A percentile compares a stretch with the other conserved stretches of the same genome.
Evolutionary conservation across 2,888 invertebrate genomes (phyloP).

Genomic region (Nomada fabriciana): DNA sequence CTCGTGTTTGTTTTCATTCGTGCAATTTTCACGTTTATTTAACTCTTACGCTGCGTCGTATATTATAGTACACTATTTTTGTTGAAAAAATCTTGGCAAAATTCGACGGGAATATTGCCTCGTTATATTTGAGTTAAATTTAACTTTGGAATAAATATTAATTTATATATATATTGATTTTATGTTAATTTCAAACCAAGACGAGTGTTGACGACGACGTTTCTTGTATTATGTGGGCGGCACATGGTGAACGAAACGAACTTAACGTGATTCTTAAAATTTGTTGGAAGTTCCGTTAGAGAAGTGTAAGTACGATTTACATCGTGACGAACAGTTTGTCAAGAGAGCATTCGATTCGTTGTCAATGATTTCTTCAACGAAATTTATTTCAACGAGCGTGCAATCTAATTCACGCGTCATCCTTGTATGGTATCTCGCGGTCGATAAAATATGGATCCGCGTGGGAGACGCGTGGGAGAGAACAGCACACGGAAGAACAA

Average conservation of each 20-base stretch:
- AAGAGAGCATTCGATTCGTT: too few relatives aligned
- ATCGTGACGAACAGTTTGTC: not conserved
- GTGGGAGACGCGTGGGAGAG: conserved; percentile 25
- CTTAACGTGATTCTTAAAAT: not conserved
- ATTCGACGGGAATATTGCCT: too few relatives aligned
- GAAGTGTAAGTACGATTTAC: too few relatives aligned
- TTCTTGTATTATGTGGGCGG: conserved; percentile 5
- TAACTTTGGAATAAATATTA: too few relatives aligned
- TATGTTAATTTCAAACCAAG: too few relatives aligned
- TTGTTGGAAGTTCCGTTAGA: not conserved
- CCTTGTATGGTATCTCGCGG: not conserved
- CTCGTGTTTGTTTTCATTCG: not conserved
- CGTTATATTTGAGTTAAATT: too few relatives aligned
- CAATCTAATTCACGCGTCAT: not conserved
- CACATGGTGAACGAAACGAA: conserved; percentile 3
- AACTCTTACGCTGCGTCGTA: not conserved
- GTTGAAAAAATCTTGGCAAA: too few relatives aligned
- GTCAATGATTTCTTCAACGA: not conserved
- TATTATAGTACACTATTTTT: too few relatives aligned
- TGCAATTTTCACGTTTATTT: conserved; percentile 25
- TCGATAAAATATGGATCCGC: conserved; percentile 24
- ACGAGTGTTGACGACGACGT: not conserved
- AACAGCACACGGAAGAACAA: conserved; percentile 23
- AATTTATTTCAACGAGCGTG: not conserved
- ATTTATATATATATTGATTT: too few relatives aligned